Conservation (phyloP, 2,113 vertebrate genomes). For the Anolis sagrei region DNA sequence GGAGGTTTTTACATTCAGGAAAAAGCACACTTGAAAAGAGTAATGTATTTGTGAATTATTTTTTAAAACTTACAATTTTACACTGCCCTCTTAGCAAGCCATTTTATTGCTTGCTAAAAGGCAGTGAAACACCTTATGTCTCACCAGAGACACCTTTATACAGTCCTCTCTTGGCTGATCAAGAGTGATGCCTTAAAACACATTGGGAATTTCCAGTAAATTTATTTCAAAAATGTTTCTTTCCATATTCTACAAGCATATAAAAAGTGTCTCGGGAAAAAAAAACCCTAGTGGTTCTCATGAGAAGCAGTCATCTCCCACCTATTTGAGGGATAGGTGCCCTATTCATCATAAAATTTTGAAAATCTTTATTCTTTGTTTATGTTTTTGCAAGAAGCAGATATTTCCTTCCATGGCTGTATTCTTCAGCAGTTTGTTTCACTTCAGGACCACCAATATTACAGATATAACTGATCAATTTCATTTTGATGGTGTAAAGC, state of each 20-base stretch:
- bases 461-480: too few relatives aligned
- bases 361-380: background rate
- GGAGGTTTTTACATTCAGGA: slow-evolving; percentile 46
- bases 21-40: slow-evolving; percentile 37
- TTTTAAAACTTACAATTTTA: slow-evolving; percentile 30
- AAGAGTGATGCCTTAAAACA: slow-evolving; percentile 50
- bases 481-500: background rate
- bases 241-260: slow-evolving; percentile 7
- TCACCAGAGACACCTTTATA: slow-evolving; percentile 45
- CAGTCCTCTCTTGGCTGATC: slow-evolving; percentile 43
- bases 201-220: slow-evolving; percentile 37
- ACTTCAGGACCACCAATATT: too few relatives aligned
- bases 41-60: slow-evolving; percentile 41
- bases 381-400: background rate
- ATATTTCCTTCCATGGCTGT: background rate
- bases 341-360: background rate
- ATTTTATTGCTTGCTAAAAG: slow-evolving; percentile 49
- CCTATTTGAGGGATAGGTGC: background rate
- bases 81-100: slow-evolving; percentile 25
- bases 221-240: slow-evolving; percentile 35
- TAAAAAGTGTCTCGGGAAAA: background rate
- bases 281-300: slow-evolving; percentile 2
- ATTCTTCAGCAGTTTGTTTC: background rate
- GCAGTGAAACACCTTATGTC: slow-evolving; percentile 44
- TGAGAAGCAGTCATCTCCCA: background rate